A percentile compares a stretch with the other conserved stretches of the same genome.
Evolutionary conservation across 2,113 vertebrate genomes (phyloP).

Genomic region (Nyctibius bracteatus): DNA sequence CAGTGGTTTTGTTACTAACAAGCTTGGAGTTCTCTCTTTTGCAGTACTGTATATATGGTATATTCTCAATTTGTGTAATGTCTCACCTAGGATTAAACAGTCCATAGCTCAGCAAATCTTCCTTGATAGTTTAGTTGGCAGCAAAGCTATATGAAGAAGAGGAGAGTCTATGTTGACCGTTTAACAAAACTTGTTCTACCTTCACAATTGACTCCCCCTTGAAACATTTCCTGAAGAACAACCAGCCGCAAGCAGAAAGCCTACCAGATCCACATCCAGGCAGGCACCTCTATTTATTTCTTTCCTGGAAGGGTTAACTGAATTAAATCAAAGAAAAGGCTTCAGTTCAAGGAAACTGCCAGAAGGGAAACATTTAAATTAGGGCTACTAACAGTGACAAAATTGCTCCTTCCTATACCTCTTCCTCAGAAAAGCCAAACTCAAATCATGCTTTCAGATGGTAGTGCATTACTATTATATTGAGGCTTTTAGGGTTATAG

Average conservation of each 20-base stretch:
- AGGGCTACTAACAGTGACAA: neutral
- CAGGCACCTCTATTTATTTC: neutral
- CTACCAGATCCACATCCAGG: neutral
- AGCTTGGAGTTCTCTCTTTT: neutral
- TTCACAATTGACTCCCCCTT: neutral
- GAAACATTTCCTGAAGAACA: neutral
- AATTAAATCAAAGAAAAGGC: neutral
- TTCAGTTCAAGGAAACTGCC: neutral
- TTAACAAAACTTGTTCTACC: neutral
- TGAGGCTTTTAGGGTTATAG: neutral
- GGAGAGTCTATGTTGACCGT: neutral
- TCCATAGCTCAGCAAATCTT: neutral
- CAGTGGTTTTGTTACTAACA: neutral
- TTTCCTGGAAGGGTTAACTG: neutral
- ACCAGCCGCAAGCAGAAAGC: neutral
- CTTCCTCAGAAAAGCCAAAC: neutral
- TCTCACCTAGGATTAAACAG: neutral
- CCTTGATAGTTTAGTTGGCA: neutral
- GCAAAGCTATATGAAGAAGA: neutral
- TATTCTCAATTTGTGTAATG: neutral
- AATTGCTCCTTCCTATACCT: neutral
- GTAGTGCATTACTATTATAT: neutral
- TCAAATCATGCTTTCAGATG: neutral
- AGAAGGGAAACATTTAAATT: neutral
- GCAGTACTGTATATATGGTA: neutral